Evolutionary conservation across 37 sponge, comb jelly and placozoan genomes (phyloP).

Genomic region (Cliona cf. orientalis): DNA sequence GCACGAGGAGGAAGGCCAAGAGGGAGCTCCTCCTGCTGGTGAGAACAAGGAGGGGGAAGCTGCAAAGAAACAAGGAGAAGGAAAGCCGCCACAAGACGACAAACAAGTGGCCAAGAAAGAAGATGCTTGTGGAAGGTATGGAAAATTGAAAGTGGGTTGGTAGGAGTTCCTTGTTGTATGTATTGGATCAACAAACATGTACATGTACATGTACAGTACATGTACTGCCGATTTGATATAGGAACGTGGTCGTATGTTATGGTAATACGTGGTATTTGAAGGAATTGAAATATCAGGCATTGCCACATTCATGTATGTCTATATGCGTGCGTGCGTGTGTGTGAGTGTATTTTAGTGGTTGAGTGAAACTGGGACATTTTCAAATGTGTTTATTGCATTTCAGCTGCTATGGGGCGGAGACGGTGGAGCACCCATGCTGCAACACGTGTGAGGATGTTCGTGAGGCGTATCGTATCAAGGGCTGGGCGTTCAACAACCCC

Average conservation of each 20-base stretch:
- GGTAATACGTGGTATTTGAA: too few relatives aligned
- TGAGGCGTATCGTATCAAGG: conserved; percentile 94
- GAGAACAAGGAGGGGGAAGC: conserved; percentile 1
- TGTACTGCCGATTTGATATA: too few relatives aligned
- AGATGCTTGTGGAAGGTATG: conserved; percentile 17
- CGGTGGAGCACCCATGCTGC: conserved; percentile 75
- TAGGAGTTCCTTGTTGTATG: not conserved
- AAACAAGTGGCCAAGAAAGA: not conserved
- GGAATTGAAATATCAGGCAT: too few relatives aligned
- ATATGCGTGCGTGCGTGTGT: conserved; percentile 4
- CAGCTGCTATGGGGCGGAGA: conserved; percentile 99
- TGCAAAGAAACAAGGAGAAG: too few relatives aligned
- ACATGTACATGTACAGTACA: not conserved
- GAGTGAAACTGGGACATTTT: not conserved
- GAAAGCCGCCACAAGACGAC: too few relatives aligned
- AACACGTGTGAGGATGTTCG: conserved; percentile 97
- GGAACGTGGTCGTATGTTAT: too few relatives aligned
- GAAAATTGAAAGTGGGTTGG: not conserved
- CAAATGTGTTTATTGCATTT: not conserved
- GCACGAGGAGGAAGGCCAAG: conserved; percentile 7
- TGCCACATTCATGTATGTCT: too few relatives aligned
- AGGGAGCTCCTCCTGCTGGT: too few relatives aligned
- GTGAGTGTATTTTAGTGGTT: not conserved
- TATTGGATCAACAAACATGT: too few relatives aligned
- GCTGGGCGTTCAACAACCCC: conserved; percentile 95